These are phyloP conservation scores for Beaufortia kweichowensis DNA, from an alignment of 2,113 vertebrate genomes.

Conservation along the genomic window DNA sequence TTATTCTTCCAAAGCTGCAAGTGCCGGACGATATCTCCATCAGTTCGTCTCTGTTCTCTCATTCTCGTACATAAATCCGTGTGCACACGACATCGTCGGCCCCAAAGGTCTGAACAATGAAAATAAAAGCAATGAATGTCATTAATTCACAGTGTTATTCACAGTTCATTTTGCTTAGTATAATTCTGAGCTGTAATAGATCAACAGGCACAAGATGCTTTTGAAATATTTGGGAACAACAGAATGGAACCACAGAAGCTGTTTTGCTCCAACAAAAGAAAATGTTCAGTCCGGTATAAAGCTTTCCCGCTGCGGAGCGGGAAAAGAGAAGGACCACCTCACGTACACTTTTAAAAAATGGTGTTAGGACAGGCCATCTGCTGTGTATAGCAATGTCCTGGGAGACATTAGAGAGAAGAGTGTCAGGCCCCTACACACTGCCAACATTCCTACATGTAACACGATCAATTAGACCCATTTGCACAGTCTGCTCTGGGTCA, in stretches of 20 bases:
- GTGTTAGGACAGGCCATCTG: slow-evolving; percentile 64
- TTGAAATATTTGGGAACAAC: too few relatives aligned
- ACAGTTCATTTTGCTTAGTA: background rate
- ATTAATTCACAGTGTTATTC: slow-evolving; percentile 7
- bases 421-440: slow-evolving; percentile 49
- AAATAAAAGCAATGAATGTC: slow-evolving; percentile 50
- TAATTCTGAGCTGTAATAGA: background rate
- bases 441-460: slow-evolving; percentile 56
- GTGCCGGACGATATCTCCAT: slow-evolving; percentile 27
- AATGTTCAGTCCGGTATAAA: too few relatives aligned
- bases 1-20: slow-evolving; percentile 22
- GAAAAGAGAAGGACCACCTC: slow-evolving; percentile 20
- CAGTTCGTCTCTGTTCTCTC: slow-evolving; percentile 58
- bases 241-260: background rate
- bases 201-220: too few relatives aligned
- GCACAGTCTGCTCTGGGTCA: slow-evolving; percentile 44
- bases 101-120: slow-evolving; percentile 82
- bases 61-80: slow-evolving; percentile 88
- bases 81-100: slow-evolving; percentile 94
- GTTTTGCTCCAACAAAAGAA: background rate
- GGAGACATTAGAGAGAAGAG: slow-evolving; percentile 65
- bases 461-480: slow-evolving; percentile 72
- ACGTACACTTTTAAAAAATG: slow-evolving; percentile 55
- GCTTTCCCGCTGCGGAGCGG: slow-evolving; percentile 51
- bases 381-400: slow-evolving; percentile 50